phyloP scores from a whole-genome alignment of 2,797 vertebrate genomes.

The Acipenser oxyrinchus region DNA sequence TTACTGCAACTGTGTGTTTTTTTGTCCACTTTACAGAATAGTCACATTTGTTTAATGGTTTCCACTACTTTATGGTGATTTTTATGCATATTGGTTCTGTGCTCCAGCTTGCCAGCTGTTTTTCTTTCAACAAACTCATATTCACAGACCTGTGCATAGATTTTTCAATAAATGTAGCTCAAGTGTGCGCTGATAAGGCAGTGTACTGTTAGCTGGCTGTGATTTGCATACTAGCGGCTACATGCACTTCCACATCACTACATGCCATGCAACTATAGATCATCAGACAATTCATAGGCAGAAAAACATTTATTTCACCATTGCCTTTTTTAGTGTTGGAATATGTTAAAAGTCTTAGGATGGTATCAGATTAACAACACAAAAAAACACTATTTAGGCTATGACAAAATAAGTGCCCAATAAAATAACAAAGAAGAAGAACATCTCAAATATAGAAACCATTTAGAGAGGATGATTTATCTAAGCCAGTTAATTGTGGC shows the following conservation, averaged over 20 bases:
- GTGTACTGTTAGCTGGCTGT: slow-evolving; percentile 52
- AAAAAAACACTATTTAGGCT: too few relatives aligned
- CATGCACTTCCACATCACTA: slow-evolving; percentile 44
- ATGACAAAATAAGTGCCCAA: too few relatives aligned
- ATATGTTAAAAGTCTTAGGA: too few relatives aligned
- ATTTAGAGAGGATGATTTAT: too few relatives aligned
- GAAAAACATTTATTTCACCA: too few relatives aligned
- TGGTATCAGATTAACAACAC: too few relatives aligned
- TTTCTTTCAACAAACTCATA: background rate
- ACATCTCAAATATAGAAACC: too few relatives aligned
- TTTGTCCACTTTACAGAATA: too few relatives aligned
- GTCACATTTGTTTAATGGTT: background rate
- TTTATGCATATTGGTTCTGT: slow-evolving; percentile 10
- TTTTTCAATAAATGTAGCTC: slow-evolving; percentile 3
- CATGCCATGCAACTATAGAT: slow-evolving; percentile 9
- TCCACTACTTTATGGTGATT: slow-evolving; percentile 13
- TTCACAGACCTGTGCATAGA: slow-evolving; percentile 13
- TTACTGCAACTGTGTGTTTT: background rate
- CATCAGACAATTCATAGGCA: too few relatives aligned
- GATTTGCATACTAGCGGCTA: slow-evolving; percentile 42
- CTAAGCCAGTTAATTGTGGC: too few relatives aligned
- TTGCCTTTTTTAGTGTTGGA: too few relatives aligned
- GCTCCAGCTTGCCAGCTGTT: background rate
- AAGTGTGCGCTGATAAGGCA: slow-evolving; percentile 45
- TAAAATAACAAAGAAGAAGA: too few relatives aligned